A percentile compares a stretch with the other conserved stretches of the same genome.
Conservation (phyloP, 2,888 invertebrate genomes). For the Chaetogeoica ovagalla region DNA sequence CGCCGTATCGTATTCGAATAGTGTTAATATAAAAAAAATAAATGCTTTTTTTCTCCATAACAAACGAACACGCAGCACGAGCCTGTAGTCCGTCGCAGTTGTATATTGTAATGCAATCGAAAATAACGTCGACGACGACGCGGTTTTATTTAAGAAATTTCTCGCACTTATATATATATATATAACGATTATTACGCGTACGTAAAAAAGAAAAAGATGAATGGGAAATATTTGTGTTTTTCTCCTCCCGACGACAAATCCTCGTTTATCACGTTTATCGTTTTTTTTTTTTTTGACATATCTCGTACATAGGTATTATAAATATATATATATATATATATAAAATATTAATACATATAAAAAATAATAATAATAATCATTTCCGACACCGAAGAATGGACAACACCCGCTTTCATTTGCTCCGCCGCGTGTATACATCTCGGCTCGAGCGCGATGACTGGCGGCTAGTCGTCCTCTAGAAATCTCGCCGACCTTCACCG, state of each 20-base stretch:
- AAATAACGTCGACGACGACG: too few relatives aligned
- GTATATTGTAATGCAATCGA: too few relatives aligned
- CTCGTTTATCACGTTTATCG: slow-evolving; percentile 41
- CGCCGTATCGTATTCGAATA: too few relatives aligned
- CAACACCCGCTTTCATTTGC: slow-evolving; percentile 45
- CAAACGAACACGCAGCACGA: too few relatives aligned
- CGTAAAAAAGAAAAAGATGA: slow-evolving; percentile 9
- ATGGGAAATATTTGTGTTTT: slow-evolving; percentile 34
- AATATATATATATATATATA: neutral
- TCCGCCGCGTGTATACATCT: neutral
- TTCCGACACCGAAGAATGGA: slow-evolving; percentile 43
- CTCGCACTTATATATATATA: neutral
- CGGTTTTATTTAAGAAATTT: neutral
- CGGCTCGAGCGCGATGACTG: slow-evolving; percentile 33
- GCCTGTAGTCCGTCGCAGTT: too few relatives aligned
- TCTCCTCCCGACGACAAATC: slow-evolving; percentile 15
- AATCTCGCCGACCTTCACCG: slow-evolving; percentile 51
- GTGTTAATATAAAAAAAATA: too few relatives aligned
- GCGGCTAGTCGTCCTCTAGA: slow-evolving; percentile 38
- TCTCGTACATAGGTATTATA: slow-evolving; percentile 1
- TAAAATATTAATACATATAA: neutral
- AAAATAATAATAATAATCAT: slow-evolving; percentile 43
- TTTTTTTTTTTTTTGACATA: slow-evolving; percentile 31
- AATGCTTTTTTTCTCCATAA: too few relatives aligned
- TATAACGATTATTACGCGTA: neutral